Evolutionary conservation across 1,140 invertebrate genomes (phyloP), one percentile per base, ranked within the genome.

Genomic region (Tetraneura akinire): DNA sequence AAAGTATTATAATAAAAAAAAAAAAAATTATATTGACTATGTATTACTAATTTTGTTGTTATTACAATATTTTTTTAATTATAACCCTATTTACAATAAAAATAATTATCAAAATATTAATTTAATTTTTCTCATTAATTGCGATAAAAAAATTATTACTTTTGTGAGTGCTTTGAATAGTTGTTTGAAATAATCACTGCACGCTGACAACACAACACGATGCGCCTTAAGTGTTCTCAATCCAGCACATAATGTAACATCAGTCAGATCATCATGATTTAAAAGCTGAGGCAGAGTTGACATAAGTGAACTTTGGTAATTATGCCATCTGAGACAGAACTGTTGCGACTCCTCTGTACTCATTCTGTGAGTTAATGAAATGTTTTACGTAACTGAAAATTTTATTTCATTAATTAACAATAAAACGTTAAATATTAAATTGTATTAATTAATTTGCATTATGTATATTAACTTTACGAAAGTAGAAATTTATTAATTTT

Each of bases 151-250:
- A 57, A 57, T 83, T 18, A 1, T 78, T 60, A 78, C 74, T 47
- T 78, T 78, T 45, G 74, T 78, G 16, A 78, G 86, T 85, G 91
- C 92, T 89, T 93, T 93, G 85, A 96, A 95, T 80, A 96, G 87
- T 83, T 94, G 92, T 85, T 94, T 91, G 86, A 97, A 97, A 87
- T 96, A 97, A 82, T 93, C 91, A 86, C 94, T 96, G 86, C 94
- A 96, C 76, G 94, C 94, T 21, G 94, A 95, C 49, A 97, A 87
- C 68, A 97, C 92, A 51, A 97, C 90, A 84, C 91, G 90, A 85
- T 97, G 95, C 23, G 95, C 95, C 83, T 91, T 91, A 71, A 97
- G 86, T 60, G 89, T 91, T 76, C 90, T 89, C 14, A 92, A 93
- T 82, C 93, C 93, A 42, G 94, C 94, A 81, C 91, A 93, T 42